These are phyloP conservation scores for Rhopalosiphum nymphaeae DNA, from an alignment of 2,888 invertebrate genomes.

Conservation along the genomic window DNA sequence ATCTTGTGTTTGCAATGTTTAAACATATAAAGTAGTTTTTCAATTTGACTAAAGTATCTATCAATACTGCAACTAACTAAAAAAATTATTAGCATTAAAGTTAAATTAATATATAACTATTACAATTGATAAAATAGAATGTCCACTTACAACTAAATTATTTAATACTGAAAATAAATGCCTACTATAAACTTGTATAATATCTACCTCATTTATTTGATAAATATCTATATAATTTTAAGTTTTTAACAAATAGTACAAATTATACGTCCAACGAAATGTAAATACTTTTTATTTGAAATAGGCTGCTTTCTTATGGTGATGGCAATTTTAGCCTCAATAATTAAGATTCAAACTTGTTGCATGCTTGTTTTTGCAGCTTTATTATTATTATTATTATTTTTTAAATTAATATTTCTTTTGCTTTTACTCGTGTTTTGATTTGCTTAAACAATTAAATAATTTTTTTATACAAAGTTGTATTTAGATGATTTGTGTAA, in stretches of 20 bases:
- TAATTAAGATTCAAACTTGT: slow-evolving; percentile 45
- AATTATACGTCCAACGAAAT: slow-evolving; percentile 47
- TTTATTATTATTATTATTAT: slow-evolving; percentile 53
- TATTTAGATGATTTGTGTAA: slow-evolving; percentile 42
- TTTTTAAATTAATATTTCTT: slow-evolving; percentile 35
- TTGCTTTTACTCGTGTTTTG: slow-evolving; percentile 51
- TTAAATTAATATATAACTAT: slow-evolving; percentile 15
- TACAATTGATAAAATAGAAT: slow-evolving; percentile 25
- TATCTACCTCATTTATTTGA: slow-evolving; percentile 46
- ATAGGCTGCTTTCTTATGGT: slow-evolving; percentile 52
- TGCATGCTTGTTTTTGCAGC: slow-evolving; percentile 64
- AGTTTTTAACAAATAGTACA: slow-evolving; percentile 41
- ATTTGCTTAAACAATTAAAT: slow-evolving; percentile 44
- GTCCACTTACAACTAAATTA: slow-evolving; percentile 6
- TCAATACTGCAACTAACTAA: slow-evolving; percentile 26
- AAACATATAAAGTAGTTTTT: background rate
- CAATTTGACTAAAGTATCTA: slow-evolving; percentile 14
- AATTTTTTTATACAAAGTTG: slow-evolving; percentile 37
- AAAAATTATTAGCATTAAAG: background rate
- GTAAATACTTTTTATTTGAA: slow-evolving; percentile 47
- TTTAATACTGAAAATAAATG: slow-evolving; percentile 16
- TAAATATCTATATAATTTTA: slow-evolving; percentile 37
- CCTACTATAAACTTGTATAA: slow-evolving; percentile 23
- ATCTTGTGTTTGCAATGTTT: slow-evolving; percentile 32
- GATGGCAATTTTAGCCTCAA: slow-evolving; percentile 38